Conservation (phyloP, 2,888 invertebrate species). For the Eueremaeus valkanovi region DNA sequence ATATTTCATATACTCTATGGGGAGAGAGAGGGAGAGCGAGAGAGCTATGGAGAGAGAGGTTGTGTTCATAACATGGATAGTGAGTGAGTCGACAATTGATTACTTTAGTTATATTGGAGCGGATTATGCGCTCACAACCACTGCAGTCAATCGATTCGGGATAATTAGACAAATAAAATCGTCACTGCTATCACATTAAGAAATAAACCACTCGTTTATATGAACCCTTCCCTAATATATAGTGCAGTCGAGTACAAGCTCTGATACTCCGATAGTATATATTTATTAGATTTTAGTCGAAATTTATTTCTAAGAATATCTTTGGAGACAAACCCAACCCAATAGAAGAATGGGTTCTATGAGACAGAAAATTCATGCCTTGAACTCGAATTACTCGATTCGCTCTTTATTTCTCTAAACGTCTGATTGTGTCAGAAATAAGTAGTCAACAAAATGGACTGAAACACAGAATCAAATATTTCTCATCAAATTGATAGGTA, state of each 20-base stretch:
- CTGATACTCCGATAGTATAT: neutral
- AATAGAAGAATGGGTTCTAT: neutral
- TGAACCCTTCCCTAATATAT: neutral
- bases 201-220: constrained; percentile 16
- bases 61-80: constrained; percentile 14
- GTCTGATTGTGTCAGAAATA: neutral
- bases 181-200: constrained; percentile 16
- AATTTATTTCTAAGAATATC: constrained; percentile 7
- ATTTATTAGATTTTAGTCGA: neutral
- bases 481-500: neutral
- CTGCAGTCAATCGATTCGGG: constrained; percentile 23
- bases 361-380: neutral
- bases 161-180: constrained; percentile 27
- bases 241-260: no score
- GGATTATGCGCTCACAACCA: constrained; percentile 27
- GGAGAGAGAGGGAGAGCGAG: no score
- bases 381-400: no score
- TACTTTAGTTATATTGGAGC: constrained; percentile 4
- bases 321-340: no score
- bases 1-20: neutral
- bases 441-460: neutral
- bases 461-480: neutral
- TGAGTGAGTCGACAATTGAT: constrained; percentile 17
- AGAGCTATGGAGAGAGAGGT: no score
- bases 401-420: neutral